Evolutionary conservation across 2,888 invertebrate species (phyloP).

Genomic region (Trypoxylon attenuatum): DNA sequence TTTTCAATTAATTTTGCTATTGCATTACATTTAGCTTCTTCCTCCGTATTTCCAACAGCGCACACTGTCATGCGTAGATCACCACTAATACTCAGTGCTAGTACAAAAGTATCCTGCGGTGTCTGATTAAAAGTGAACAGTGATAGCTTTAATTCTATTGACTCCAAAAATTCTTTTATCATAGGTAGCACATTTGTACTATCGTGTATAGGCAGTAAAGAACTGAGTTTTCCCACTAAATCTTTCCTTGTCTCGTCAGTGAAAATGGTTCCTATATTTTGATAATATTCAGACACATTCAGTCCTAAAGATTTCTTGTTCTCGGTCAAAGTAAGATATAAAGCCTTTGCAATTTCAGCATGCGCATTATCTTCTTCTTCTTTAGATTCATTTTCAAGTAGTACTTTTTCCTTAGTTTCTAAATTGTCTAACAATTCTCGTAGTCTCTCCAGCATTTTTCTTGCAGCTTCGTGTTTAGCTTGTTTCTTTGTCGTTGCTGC

Average conservation of each 20-base stretch:
- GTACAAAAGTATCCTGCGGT: background rate
- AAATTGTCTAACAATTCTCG: slow-evolving; percentile 47
- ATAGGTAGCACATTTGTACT: too few relatives aligned
- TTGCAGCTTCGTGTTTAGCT: slow-evolving; percentile 80
- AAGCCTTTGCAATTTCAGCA: too few relatives aligned
- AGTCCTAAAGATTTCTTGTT: slow-evolving; percentile 66
- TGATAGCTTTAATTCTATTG: background rate
- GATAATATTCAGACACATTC: slow-evolving; percentile 62
- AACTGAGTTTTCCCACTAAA: slow-evolving; percentile 36
- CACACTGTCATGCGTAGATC: slow-evolving; percentile 55
- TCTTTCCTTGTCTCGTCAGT: slow-evolving; percentile 37
- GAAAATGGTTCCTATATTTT: slow-evolving; percentile 45
- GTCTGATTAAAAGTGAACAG: background rate
- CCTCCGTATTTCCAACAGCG: slow-evolving; percentile 38
- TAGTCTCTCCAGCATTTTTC: slow-evolving; percentile 68
- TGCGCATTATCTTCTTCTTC: slow-evolving; percentile 4
- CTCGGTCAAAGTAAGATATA: too few relatives aligned
- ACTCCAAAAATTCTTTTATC: too few relatives aligned
- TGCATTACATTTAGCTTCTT: slow-evolving; percentile 15
- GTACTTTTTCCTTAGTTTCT: background rate
- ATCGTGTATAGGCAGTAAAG: background rate
- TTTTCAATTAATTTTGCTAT: slow-evolving; percentile 30
- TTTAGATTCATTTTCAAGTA: background rate
- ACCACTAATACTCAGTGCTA: slow-evolving; percentile 46
- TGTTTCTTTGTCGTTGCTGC: slow-evolving; percentile 80